Evolutionary conservation across 2,113 vertebrate genomes (phyloP), one percentile per base, ranked within the genome.

Genomic region (Eubucco bourcierii): DNA sequence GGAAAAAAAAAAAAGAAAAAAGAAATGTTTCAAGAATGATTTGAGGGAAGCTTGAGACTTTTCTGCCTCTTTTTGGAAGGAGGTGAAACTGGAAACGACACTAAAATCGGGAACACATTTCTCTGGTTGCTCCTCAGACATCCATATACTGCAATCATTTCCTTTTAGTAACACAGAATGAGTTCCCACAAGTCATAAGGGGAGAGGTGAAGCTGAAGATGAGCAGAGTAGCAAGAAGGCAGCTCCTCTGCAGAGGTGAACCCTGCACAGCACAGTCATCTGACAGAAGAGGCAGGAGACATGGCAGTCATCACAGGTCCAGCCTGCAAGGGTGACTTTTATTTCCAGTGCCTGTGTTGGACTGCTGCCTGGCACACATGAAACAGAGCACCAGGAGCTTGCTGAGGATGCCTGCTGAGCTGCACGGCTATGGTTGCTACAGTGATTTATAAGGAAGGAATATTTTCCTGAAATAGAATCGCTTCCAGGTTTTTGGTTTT

Each of bases 381-480:
- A 81, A 89, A n/a, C 46, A 66, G 59, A 76, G 29, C 10, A 1
- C 50, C 79, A 71, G 75, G n/a, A 90, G 33, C n/a, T 87, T 84
- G 71, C 74, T 80, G 74, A 87, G 78, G 46, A 59, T 59, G 41
- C 31, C 59, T 77, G 33, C 52, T 39, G 73, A 59, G 46, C 55
- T 81, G 27, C 24, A 87, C 34, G 59, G n/a, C 65, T 61, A 75
- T n/a, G 27, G 59, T 20, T 81, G 15, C 10, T 24, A n/a, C 12
- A 66, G n/a, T 14, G 29, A 20, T 67, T 74, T 60, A 39, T 27
- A 75, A 75, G 44, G 34, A 80, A 63, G 25, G 68, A 12, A 16
- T 50, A 34, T 72, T 92, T 78, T 75, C 33, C 58, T 72, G 47
- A 94, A 93, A 93, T 64, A 71, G 9, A 81, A 81, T 23, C 37